Evolutionary conservation across 2,888 invertebrate species (phyloP).

Genomic region (Laothoe populi): DNA sequence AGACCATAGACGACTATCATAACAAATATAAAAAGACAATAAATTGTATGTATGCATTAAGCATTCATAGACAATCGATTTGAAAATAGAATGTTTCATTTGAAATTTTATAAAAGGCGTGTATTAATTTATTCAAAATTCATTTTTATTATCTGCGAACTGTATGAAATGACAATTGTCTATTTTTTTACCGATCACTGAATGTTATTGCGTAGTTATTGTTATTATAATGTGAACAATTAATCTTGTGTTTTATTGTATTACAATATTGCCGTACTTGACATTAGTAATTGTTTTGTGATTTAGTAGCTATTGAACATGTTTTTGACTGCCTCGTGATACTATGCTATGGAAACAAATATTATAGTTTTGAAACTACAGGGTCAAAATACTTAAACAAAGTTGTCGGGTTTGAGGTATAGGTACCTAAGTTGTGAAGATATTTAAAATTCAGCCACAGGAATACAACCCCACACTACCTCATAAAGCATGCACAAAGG

Average conservation of each 20-base stretch:
- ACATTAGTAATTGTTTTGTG: conserved; percentile 29
- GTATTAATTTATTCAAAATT: conserved; percentile 78
- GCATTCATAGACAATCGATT: conserved; percentile 23
- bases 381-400: too few relatives aligned
- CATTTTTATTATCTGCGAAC: conserved; percentile 80
- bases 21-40: conserved; percentile 1
- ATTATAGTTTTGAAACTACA: neutral
- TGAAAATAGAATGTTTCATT: conserved; percentile 7
- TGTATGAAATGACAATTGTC: conserved; percentile 64
- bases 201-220: conserved; percentile 40
- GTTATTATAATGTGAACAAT: conserved; percentile 67
- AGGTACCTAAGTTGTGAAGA: neutral
- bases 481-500: neutral
- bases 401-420: too few relatives aligned
- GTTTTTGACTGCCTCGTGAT: neutral
- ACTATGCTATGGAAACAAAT: neutral
- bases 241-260: conserved; percentile 64
- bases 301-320: conserved; percentile 34
- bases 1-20: neutral
- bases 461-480: neutral
- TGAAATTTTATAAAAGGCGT: conserved; percentile 24
- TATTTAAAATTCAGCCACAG: neutral
- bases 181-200: conserved; percentile 44
- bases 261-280: conserved; percentile 34
- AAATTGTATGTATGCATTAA: conserved; percentile 6